Evolutionary conservation across 2,113 vertebrate species (phyloP).

Genomic region (Elephas maximus): DNA sequence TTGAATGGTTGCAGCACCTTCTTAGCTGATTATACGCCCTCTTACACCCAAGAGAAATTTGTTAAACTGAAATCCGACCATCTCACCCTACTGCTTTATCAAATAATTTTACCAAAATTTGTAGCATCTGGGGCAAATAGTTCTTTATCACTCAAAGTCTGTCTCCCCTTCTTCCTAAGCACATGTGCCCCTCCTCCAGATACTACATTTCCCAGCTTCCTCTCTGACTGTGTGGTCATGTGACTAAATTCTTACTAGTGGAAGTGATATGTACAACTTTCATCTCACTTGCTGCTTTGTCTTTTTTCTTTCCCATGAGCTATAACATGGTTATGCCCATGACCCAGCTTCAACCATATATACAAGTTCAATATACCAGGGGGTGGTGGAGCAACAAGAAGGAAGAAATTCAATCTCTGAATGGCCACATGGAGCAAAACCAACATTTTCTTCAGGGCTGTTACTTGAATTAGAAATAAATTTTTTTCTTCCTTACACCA

Average conservation of each 20-base stretch:
- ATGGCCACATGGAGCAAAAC: neutral
- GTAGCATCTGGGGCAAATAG: neutral
- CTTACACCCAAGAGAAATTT: neutral
- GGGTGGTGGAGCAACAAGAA: neutral
- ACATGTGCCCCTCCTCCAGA: fast-evolving
- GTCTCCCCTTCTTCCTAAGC: neutral
- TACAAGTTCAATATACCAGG: neutral
- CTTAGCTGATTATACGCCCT: neutral
- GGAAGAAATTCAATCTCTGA: neutral
- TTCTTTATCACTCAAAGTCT: neutral
- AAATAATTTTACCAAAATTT: neutral
- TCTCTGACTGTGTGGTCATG: neutral
- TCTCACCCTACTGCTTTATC: neutral
- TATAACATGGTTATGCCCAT: neutral
- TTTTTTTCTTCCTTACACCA: neutral
- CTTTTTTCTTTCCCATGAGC: neutral
- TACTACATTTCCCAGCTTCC: neutral
- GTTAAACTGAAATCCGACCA: neutral
- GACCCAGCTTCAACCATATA: neutral
- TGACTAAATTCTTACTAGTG: neutral
- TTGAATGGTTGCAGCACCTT: neutral
- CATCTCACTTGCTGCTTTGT: neutral
- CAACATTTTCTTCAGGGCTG: neutral
- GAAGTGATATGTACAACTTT: neutral
- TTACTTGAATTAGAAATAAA: conserved; percentile 35